Evolutionary conservation across 2,113 vertebrate species (phyloP).

Genomic region (Copsychus sechellarum): DNA sequence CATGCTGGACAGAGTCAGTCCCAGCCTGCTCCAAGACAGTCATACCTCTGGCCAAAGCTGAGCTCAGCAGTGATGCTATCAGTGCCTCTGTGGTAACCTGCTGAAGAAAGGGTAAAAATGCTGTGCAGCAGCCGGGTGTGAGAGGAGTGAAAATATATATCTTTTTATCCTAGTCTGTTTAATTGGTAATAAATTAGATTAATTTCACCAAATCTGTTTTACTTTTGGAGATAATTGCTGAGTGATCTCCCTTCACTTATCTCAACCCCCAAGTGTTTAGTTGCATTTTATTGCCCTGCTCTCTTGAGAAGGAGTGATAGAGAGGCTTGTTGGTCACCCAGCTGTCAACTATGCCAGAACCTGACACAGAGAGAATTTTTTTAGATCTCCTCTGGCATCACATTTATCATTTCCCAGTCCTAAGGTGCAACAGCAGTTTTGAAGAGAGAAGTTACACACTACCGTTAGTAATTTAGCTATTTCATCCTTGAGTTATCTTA

Average conservation of each 20-base stretch:
- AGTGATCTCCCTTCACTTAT: not conserved
- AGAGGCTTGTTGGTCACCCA: not conserved
- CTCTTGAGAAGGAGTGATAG: not conserved
- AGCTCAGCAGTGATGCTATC: not conserved
- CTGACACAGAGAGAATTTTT: not conserved
- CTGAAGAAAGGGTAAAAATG: not conserved
- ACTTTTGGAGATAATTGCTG: not conserved
- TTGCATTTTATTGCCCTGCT: not conserved
- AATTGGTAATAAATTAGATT: not conserved
- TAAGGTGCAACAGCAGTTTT: not conserved
- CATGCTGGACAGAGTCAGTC: not conserved
- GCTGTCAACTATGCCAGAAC: not conserved
- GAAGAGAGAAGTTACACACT: not conserved
- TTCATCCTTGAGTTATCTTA: conserved; percentile 20
- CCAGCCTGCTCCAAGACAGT: not conserved
- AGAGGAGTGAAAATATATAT: not conserved
- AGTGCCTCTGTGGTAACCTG: not conserved
- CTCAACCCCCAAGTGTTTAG: not conserved
- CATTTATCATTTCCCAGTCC: not conserved
- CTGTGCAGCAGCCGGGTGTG: not conserved
- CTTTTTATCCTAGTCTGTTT: not conserved
- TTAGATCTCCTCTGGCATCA: not conserved
- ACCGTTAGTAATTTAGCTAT: not conserved
- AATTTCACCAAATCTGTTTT: not conserved
- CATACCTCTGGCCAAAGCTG: not conserved